Base-by-base conservation (phyloP, 2,797 vertebrate genomes). In the Neostethus bicornis region DNA sequence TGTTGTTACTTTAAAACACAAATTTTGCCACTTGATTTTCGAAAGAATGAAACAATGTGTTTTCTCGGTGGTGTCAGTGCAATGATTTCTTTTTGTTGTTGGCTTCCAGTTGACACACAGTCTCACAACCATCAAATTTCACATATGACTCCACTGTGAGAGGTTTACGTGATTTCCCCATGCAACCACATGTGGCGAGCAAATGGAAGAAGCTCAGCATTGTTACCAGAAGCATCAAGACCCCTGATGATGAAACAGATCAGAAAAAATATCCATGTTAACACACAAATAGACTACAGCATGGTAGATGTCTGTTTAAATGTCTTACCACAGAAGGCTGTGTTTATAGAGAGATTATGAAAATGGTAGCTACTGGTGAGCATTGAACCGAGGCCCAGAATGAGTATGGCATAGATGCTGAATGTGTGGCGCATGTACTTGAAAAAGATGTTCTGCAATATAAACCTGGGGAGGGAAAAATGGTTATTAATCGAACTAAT, bases 391-490 rank as follows among this genome's bases (percentile, higher is more conserved):
- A 90, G 75, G 66, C 84, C 86, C 83, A 85, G 58, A 32, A 92
- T 70, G 12, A 93, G 51, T 28, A 89, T 78, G 4, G 87, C 64
- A 39, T 93, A 91, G 16, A 88, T 62, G 0, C 83, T 88, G 61
- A 91, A 84, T 17, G 90, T 92, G 17, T 93, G 84, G 20, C 62
- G 38, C 54, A 93, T 79, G 31, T 89, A 89, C 12, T 85, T 83
- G 23, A 92, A 61, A 10, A 84, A 0, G 28, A 85, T 70, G 61
- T 54, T 90, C 83, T 94, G 90, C 4, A 93, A 66, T 50, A 68
- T 52, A 84, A 91, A 89, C 91, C 91, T 93, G 68, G 13, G 17
- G 46, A 28, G 61, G 70, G 14, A 5, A 51, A 51, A 1, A 26
- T 12, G 7, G 1, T 14, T 35, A 12, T 11, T 19, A 13, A 16